phyloP scores from a whole-genome alignment of 2,888 invertebrate species.

The Elmis aenea region DNA sequence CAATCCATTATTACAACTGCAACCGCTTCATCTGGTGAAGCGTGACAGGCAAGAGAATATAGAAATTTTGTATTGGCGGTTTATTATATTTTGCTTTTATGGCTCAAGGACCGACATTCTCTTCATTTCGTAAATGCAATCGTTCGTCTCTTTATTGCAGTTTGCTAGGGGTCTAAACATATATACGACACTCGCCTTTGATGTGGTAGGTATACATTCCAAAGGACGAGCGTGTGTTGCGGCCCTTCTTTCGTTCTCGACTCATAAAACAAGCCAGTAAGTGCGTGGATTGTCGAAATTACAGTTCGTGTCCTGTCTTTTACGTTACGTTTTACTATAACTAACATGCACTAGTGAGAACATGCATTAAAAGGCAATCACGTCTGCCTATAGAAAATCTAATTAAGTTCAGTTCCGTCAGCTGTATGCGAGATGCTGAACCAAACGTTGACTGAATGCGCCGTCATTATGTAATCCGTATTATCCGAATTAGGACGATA shows the following conservation, averaged over 20 bases:
- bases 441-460: conserved; percentile 29
- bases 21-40: conserved; percentile 25
- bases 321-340: too few relatives aligned
- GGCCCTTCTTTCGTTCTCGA: too few relatives aligned
- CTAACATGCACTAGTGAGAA: too few relatives aligned
- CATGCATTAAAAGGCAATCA: too few relatives aligned
- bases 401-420: conserved; percentile 26
- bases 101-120: conserved; percentile 20
- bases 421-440: conserved; percentile 32
- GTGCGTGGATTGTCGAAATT: too few relatives aligned
- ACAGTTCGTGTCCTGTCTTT: too few relatives aligned
- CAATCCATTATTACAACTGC: conserved; percentile 31
- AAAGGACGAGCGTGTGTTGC: too few relatives aligned
- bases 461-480: conserved; percentile 30
- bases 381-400: conserved; percentile 21
- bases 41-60: conserved; percentile 31
- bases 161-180: conserved; percentile 18
- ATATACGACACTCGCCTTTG: conserved; percentile 13
- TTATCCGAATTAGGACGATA: conserved; percentile 30
- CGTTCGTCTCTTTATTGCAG: conserved; percentile 20
- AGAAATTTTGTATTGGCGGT: conserved; percentile 27
- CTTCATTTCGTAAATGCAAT: conserved; percentile 23
- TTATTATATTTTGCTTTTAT: conserved; percentile 34
- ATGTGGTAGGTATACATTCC: conserved; percentile 19
- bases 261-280: conserved; percentile 2